Evolutionary conservation across 2,113 vertebrate species (phyloP), one percentile per base, ranked within the genome.

Genomic region (Colius striatus): DNA sequence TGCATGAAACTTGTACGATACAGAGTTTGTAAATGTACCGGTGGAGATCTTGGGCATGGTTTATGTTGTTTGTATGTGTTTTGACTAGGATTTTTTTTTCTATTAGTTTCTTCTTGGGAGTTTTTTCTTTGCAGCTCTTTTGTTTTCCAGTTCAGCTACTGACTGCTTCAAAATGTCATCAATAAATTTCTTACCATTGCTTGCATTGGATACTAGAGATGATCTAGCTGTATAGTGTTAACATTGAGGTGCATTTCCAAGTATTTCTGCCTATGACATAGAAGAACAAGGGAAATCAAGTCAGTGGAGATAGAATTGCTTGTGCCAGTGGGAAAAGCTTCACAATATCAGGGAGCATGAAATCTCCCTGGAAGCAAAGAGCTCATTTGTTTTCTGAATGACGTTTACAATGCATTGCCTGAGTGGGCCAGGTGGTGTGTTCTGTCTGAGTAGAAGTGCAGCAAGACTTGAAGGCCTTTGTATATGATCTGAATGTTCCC

Each of bases 371-470:
- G 9, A 71, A 87, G 30, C 13, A 29, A 57, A 58, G 68, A 78
- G 9, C 26, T 84, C 0, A 0, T 57, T 74, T 63, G 4, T 2
- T 71, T 75, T 62, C 84, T 54, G 45, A 84, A 41, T 0, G 2
- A 8, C 2, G 2, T 63, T 81, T 75, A 16, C 47, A 60, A 2
- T 53, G 23, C 22, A 4, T 43, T 81, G 32, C 36, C 23, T 38
- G 48, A 68, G 23, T 30, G 47, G n/a, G 13, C 27, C 48, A 75
- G 89, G 54, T 10, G 13, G 16, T 30, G 29, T 63, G 34, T 68
- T 87, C 29, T 43, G 18, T 87, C 29, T 43, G 18, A 61, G 58
- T 43, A 54, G 41, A 82, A 58, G 3, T 10, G 14, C 14, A 15
- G 19, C 19, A 41, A 65, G 50, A 18, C 12, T 61, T 22, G 25